Evolutionary conservation across 2,888 invertebrate species (phyloP).

Genomic region (Pardosa pseudoannulata): DNA sequence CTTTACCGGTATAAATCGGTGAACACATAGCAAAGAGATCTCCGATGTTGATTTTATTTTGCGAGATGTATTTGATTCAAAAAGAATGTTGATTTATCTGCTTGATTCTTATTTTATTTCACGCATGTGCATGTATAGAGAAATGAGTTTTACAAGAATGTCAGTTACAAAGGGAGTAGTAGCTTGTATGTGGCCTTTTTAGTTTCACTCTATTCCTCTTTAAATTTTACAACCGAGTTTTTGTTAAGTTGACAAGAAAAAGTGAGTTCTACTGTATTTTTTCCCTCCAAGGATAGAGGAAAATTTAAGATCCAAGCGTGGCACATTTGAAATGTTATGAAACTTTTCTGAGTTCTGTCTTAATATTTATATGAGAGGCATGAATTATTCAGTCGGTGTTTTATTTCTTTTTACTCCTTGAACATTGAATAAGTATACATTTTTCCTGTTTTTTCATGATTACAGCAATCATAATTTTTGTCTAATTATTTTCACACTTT

Average conservation of each 20-base stretch:
- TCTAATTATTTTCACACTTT: too few species aligned
- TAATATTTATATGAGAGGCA: too few species aligned
- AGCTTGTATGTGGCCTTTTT: background rate
- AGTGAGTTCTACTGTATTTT: too few species aligned
- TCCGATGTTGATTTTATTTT: background rate
- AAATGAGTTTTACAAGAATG: background rate
- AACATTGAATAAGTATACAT: too few species aligned
- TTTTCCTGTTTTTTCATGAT: too few species aligned
- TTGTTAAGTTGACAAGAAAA: background rate
- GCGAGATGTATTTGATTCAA: background rate
- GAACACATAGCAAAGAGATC: background rate
- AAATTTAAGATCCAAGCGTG: too few species aligned
- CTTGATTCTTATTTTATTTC: background rate
- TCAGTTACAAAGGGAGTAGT: background rate
- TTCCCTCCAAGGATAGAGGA: too few species aligned
- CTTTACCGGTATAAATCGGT: background rate
- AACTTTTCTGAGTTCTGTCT: too few species aligned
- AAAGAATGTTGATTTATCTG: background rate
- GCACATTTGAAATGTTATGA: too few species aligned
- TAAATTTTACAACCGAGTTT: background rate
- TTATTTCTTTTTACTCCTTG: too few species aligned
- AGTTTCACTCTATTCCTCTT: background rate
- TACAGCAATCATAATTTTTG: too few species aligned
- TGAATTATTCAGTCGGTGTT: too few species aligned
- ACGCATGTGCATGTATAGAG: background rate